Evolutionary conservation across 2,888 invertebrate species (phyloP).

Genomic region (Tetanocera ferruginea): DNA sequence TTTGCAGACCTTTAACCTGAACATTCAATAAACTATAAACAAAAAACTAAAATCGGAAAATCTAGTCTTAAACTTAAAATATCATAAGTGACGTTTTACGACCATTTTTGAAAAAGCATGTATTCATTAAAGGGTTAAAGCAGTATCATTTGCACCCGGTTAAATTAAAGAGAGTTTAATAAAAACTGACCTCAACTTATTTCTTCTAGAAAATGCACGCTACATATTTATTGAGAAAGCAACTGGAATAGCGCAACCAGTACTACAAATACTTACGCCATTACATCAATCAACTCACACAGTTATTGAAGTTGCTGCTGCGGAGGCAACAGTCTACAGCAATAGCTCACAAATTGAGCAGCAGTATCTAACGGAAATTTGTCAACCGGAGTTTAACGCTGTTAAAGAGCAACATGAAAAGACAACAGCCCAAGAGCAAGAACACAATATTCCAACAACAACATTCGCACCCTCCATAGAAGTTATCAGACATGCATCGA

Average conservation of each 20-base stretch:
- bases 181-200: not conserved
- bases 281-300: not conserved
- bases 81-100: too few relatives aligned
- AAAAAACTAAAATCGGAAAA: too few relatives aligned
- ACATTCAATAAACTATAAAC: too few relatives aligned
- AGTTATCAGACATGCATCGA: too few relatives aligned
- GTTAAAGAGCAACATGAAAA: not conserved
- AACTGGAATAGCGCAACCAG: too few relatives aligned
- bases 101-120: too few relatives aligned
- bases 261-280: too few relatives aligned
- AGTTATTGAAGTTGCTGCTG: not conserved
- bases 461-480: not conserved
- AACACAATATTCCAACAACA: not conserved
- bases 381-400: not conserved
- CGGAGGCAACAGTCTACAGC: not conserved
- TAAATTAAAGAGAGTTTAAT: too few relatives aligned
- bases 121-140: too few relatives aligned
- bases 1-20: too few relatives aligned
- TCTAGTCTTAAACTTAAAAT: too few relatives aligned
- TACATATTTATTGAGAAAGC: not conserved
- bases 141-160: too few relatives aligned
- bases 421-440: not conserved
- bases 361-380: slow-evolving; percentile 16
- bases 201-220: not conserved
- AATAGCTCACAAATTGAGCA: not conserved